phyloP scores from a whole-genome alignment of 2,888 invertebrate species.

The Linnaemya tessellans region DNA sequence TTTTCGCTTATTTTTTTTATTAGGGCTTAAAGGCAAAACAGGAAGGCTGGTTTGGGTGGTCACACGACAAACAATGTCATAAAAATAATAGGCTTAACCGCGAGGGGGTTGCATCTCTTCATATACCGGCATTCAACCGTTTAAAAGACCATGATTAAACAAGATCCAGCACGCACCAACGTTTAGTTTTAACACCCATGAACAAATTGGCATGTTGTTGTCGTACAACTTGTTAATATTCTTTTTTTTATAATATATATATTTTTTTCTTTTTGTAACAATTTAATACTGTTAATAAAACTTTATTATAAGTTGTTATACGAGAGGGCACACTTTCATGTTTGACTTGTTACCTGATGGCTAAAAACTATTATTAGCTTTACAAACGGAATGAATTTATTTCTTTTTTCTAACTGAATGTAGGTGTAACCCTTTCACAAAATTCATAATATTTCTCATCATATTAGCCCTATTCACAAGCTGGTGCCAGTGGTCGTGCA shows the following conservation, averaged over 20 bases:
- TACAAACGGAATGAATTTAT: not conserved
- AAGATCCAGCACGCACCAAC: conserved; percentile 59
- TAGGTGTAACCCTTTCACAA: conserved; percentile 56
- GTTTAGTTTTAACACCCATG: conserved; percentile 56
- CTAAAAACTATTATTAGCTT: conserved; percentile 74
- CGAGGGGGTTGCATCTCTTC: conserved; percentile 63
- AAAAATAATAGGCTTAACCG: conserved; percentile 73
- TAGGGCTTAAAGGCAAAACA: conserved; percentile 5
- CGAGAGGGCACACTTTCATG: conserved; percentile 76
- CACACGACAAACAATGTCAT: conserved; percentile 73
- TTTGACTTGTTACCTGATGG: conserved; percentile 79
- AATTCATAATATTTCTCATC: conserved; percentile 39
- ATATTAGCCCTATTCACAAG: no score
- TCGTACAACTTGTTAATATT: conserved; percentile 55
- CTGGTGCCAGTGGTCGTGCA: no score
- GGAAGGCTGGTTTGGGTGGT: conserved; percentile 66
- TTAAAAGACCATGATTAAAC: conserved; percentile 2
- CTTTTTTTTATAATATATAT: not conserved
- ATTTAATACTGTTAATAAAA: conserved; percentile 62
- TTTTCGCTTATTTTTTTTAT: conserved; percentile 37
- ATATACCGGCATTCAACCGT: not conserved
- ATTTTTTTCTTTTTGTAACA: not conserved
- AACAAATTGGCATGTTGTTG: conserved; percentile 19
- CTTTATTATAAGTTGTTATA: conserved; percentile 13
- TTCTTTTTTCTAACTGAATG: not conserved